Evolutionary conservation across 1,140 invertebrate genomes (phyloP), one percentile per base, ranked within the genome.

Genomic region (Reticulitermes speratus): DNA sequence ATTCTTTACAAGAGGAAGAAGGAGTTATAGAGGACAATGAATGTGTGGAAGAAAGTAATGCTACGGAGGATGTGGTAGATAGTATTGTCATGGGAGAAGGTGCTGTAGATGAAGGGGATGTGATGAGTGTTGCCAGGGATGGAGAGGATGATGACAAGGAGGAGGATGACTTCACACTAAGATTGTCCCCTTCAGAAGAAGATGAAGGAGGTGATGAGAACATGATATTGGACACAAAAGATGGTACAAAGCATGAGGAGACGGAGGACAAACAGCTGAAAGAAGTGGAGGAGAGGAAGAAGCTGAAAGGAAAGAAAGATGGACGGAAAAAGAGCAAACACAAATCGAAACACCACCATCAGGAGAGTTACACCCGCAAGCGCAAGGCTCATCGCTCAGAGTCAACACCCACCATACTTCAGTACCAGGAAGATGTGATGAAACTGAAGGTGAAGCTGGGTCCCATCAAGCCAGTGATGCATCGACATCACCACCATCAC

Each of bases 401-500:
- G 23, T 52, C 82, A 7, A 86, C 86, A 23, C 86, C 89, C 3
- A 89, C 88, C 32, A 89, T 90, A 19, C 85, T 90, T 1, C 88
- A 89, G n/a, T 88, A 88, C 0, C 86, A 87, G 12, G 88, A 88
- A 84, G 89, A 90, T 82, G 87, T 89, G 48, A 88, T 90, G 88
- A 90, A 90, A 82, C 84, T 90, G 38, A 90, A 90, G 86, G 87
- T 90, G 30, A 90, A 90, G 86, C 85, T 90, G 5, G 89, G 88
- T 86, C 14, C 87, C 87, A 44, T 86, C 52, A 84, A 59, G 44
- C 38, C 55, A 38, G 38, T 83, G 38, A 45, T 52, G n/a, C 48
- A 44, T 30, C n/a, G 45, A 30, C 85, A 86, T 69, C 69, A 86
- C 25, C 86, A 82, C n/a, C 82, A 86, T 23, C 86, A 86, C 44